Base-by-base conservation (phyloP, 1,140 invertebrate species). In the Augochlora pura region DNA sequence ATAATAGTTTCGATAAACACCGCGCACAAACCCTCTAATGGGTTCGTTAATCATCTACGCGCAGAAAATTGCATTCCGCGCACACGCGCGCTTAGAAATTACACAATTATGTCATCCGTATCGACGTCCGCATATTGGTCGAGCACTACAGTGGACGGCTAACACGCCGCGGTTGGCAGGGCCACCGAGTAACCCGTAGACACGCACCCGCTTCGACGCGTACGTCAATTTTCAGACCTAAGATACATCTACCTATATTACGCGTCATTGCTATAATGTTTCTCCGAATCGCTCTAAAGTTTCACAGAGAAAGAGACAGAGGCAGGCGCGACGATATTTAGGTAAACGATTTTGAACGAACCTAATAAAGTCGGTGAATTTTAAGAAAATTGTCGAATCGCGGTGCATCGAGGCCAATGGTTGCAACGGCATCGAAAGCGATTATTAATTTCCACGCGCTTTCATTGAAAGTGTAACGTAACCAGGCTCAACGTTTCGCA, bases 91-190 rank as follows among this genome's bases (percentile, higher is more conserved):
- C 49, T 39, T 27, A 21, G 75, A 77, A 42, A 59, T 32, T 25
- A 52, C 67, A 38, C n/a, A 25, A 49, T n/a, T 7, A 6, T 18
- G 54, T 65, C 23, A 21, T 14, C 54, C 72, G 39, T 62, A 63
- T 63, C 42, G 57, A 42, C 66, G n/a, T 57, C 38, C 52, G 62
- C 49, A 73, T 73, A 79, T 79, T 79, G 63, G 60, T 65, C 69
- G 69, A 73, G 77, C 69, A 73, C 70, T 79, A 73, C 69, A 66
- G 16, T 6, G 10, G 7, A 16, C 39, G 38, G 42, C 39, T 59
- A 70, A 64, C 68, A n/a, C 38, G 77, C 65, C 38, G 77, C 65
- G 73, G 63, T 72, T 72, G 70, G 73, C 70, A 65, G 49, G 69
- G 49, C 39, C 69, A 52, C 21, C 32, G 77, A 46, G 69, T 49